Base-by-base conservation (phyloP, 2,888 invertebrate species). In the Caenorhabditis sp. region DNA sequence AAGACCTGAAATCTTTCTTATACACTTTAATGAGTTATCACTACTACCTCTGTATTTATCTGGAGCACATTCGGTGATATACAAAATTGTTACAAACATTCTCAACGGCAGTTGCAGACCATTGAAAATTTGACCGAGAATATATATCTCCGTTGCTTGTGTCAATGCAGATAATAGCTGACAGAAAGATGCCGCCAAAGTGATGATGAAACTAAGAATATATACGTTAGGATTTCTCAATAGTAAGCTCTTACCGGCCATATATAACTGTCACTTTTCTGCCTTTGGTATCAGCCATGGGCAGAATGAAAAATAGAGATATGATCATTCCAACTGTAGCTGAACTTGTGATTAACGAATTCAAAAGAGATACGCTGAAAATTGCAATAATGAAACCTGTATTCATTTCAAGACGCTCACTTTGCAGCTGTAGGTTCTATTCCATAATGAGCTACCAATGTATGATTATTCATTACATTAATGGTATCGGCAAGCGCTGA, bases 51-150 rank as follows among this genome's bases (percentile, higher is more conserved):
- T 31, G 28, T 59, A 66, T 22, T 73, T 64, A 44, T 87, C 87
- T 31, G 87, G 80, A 22, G 84, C 73, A 64, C 85, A 84, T 58
- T 87, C 87, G 0, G 79, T 80, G 24, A 87, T 66, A 51, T 69
- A 87, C 2, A 87, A 24, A 7, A 70, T 19, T 1, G 80, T 80
- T 2, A 82, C 82, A 38, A 84, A 83, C 41, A 74, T 69, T 0
- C 73, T 59, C 2, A 85, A n/a, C 1, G 84, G 84, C 0, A 74
- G 12, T 16, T 69, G 63, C 0, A 58, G 16, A 2, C 83, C 82
- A 24, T 68, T 64, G 19, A 80, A 7, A 10, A 76, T 31, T 35
- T 84, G 82, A 12, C 73, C 82, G 38, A 87, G 41, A 7, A 85
- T 51, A 38, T 82, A 87, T 0, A 87, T 28, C 59, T 87, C 87